Percentiles rank a stretch among this genome's conserved stretches.
Evolutionary conservation across 1,140 invertebrate genomes (phyloP).

Genomic region (Plutomurus gul): DNA sequence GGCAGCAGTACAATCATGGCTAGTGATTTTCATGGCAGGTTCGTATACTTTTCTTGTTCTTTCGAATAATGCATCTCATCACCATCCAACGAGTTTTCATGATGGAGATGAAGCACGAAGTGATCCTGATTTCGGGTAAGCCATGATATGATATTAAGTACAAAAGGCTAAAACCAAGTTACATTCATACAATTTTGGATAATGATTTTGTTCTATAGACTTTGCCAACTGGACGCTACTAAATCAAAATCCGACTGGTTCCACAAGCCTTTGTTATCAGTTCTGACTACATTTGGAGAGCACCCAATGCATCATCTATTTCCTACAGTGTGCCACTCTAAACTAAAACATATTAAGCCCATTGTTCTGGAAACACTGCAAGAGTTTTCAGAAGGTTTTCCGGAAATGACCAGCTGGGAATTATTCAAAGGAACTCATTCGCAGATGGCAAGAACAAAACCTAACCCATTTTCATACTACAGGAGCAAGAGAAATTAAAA

Average conservation of each 20-base stretch:
- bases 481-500: neutral
- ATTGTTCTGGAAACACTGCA: constrained; percentile 32
- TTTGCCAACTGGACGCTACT: constrained; percentile 50
- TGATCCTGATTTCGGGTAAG: constrained; percentile 44
- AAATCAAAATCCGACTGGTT: constrained; percentile 17
- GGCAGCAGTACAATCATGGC: constrained; percentile 28
- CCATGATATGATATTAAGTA: neutral
- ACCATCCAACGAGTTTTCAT: constrained; percentile 55
- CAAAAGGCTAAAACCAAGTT: neutral
- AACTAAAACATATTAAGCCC: constrained; percentile 37
- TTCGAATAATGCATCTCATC: constrained; percentile 52
- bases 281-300: constrained; percentile 46
- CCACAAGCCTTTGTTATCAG: constrained; percentile 30
- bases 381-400: constrained; percentile 38
- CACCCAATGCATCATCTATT: constrained; percentile 49
- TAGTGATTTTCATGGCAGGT: constrained; percentile 44
- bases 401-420: constrained; percentile 15
- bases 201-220: constrained; percentile 12
- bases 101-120: constrained; percentile 53
- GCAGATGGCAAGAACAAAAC: constrained; percentile 28
- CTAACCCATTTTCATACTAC: neutral
- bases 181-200: neutral
- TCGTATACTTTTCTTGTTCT: constrained; percentile 50
- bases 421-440: constrained; percentile 9
- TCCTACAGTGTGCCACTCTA: constrained; percentile 50